phyloP scores from a whole-genome alignment of 1,140 invertebrate species.

The Drosophila ercepeae region DNA sequence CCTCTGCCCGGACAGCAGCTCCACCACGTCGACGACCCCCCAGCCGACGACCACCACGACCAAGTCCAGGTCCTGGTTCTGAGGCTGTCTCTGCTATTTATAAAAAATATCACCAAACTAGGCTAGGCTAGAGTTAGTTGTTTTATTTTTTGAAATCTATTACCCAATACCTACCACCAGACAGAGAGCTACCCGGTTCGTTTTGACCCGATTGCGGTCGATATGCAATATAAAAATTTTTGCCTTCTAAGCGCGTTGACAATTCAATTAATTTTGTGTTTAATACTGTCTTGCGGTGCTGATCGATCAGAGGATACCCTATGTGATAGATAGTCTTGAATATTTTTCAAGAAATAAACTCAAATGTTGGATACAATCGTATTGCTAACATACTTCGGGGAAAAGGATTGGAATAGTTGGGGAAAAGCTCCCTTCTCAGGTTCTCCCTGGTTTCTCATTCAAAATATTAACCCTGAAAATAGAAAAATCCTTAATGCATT shows the following conservation, averaged over 20 bases:
- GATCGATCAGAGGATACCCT: conserved; percentile 10
- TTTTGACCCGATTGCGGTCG: conserved; percentile 9
- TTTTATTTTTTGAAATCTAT: too few species aligned
- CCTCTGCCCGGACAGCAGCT: conserved; percentile 8
- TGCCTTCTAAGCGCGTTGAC: conserved; percentile 52
- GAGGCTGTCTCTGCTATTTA: not conserved
- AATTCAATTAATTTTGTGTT: conserved; percentile 69
- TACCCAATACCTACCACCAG: too few species aligned
- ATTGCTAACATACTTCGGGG: too few species aligned
- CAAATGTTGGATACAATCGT: too few species aligned
- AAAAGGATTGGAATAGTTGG: too few species aligned
- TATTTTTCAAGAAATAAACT: not conserved
- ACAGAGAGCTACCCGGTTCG: conserved; percentile 1
- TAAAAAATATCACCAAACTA: not conserved
- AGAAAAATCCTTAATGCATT: too few species aligned
- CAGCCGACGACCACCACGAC: not conserved
- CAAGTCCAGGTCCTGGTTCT: not conserved
- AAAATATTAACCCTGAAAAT: too few species aligned
- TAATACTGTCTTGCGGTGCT: not conserved
- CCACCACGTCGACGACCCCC: not conserved
- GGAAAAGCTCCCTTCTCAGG: too few species aligned
- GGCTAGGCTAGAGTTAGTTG: not conserved
- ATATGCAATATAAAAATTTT: conserved; percentile 1
- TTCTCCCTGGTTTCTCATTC: too few species aligned
- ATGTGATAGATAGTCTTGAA: conserved; percentile 14